phyloP scores from a whole-genome alignment of 2,797 vertebrate genomes.

The Sylvilagus floridanus region DNA sequence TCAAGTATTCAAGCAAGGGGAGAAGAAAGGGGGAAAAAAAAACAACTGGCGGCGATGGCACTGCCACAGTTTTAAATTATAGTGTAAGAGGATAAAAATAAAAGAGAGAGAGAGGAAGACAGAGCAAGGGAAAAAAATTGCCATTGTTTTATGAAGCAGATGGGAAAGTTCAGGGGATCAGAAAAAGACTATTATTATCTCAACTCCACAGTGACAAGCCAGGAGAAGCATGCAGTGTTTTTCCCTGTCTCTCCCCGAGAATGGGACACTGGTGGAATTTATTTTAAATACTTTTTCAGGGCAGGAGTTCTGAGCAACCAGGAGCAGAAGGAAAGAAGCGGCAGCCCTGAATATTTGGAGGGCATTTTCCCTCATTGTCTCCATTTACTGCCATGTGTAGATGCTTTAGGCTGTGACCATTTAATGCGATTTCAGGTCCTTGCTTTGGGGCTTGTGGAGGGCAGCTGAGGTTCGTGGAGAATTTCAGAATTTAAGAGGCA shows the following conservation, averaged over 20 bases:
- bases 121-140: conserved; percentile 87
- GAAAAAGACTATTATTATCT: conserved; percentile 91
- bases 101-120: conserved; percentile 84
- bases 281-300: conserved; percentile 64
- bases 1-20: conserved; percentile 81
- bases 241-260: conserved; percentile 46
- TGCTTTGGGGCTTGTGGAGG: not conserved
- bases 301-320: not conserved
- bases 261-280: conserved; percentile 72
- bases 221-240: conserved; percentile 85
- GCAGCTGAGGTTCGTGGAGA: not conserved
- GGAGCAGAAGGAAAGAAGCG: not conserved
- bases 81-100: conserved; percentile 87
- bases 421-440: not conserved
- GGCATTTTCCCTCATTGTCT: conserved; percentile 38
- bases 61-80: conserved; percentile 88
- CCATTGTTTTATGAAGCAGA: conserved; percentile 90
- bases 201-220: conserved; percentile 85
- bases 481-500: not conserved
- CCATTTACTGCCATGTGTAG: not conserved
- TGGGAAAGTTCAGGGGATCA: conserved; percentile 90
- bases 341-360: not conserved
- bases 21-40: conserved; percentile 62
- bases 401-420: not conserved
- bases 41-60: conserved; percentile 84